Conservation (phyloP, 2,113 vertebrate genomes). For the Mohoua ochrocephala region DNA sequence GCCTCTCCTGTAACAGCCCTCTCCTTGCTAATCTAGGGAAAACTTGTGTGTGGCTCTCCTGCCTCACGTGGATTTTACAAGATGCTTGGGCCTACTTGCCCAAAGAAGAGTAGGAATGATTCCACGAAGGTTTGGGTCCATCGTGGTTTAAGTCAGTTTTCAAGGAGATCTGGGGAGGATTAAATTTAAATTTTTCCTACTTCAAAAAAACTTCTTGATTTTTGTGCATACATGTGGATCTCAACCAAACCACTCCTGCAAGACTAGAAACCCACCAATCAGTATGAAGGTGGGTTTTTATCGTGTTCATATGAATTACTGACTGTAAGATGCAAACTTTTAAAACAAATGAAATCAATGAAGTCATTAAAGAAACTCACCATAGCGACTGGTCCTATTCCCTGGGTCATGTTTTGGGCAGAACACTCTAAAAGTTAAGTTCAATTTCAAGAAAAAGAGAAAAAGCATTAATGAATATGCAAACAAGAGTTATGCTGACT, state of each 20-base stretch:
- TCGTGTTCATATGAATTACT: not conserved
- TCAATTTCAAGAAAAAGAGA: conserved; percentile 54
- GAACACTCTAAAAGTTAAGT: conserved; percentile 66
- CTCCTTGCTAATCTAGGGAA: not conserved
- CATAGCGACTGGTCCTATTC: conserved; percentile 36
- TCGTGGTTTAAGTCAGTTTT: not conserved
- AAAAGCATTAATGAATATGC: conserved; percentile 21
- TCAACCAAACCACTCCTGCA: not conserved
- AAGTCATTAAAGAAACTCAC: conserved; percentile 55
- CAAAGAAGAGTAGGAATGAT: not conserved
- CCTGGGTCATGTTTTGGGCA: conserved; percentile 67
- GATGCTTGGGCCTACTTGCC: not conserved
- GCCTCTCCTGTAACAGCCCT: not conserved
- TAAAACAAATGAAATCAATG: not conserved
- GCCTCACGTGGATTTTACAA: not conserved
- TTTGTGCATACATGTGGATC: not conserved
- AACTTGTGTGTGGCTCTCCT: not conserved
- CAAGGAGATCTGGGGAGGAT: not conserved
- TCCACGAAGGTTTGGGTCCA: not conserved
- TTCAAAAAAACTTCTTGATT: not conserved
- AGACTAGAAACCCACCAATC: not conserved
- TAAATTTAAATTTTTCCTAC: not conserved
- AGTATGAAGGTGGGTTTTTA: not conserved
- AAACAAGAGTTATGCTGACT: not conserved
- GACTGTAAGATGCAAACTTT: not conserved